phyloP scores from a whole-genome alignment of 2,888 invertebrate genomes.

The Xylota segnis region DNA sequence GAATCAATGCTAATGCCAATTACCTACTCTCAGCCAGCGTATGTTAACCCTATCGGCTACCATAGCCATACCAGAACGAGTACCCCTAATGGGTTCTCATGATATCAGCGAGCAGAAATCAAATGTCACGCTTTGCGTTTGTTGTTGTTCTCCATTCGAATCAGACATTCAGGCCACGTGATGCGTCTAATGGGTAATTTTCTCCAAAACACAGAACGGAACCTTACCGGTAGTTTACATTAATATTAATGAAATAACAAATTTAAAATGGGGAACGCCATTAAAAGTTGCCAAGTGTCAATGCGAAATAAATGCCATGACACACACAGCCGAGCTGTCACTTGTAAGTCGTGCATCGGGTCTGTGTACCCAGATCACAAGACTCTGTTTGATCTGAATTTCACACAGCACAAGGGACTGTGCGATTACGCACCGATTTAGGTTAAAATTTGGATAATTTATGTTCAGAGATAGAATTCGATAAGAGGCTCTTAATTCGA shows the following conservation, averaged over 20 bases:
- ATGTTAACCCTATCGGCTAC: background rate
- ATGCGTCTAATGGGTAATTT: constrained; percentile 40
- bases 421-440: background rate
- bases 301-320: background rate
- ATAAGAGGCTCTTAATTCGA: background rate
- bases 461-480: background rate
- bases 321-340: background rate
- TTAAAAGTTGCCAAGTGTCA: background rate
- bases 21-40: background rate
- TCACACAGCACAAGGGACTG: background rate
- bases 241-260: constrained; percentile 1
- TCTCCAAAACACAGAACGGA: constrained; percentile 20
- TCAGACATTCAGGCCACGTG: constrained; percentile 32
- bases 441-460: constrained; percentile 30
- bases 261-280: background rate
- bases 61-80: background rate
- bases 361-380: constrained; percentile 1
- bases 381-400: constrained; percentile 10
- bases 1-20: constrained; percentile 8
- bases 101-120: constrained; percentile 34
- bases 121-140: constrained; percentile 44
- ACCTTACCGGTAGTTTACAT: background rate
- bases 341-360: background rate
- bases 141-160: background rate
- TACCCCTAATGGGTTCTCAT: constrained; percentile 27